Conservation (phyloP, 2,113 vertebrate species). For the Morone chrysops region DNA sequence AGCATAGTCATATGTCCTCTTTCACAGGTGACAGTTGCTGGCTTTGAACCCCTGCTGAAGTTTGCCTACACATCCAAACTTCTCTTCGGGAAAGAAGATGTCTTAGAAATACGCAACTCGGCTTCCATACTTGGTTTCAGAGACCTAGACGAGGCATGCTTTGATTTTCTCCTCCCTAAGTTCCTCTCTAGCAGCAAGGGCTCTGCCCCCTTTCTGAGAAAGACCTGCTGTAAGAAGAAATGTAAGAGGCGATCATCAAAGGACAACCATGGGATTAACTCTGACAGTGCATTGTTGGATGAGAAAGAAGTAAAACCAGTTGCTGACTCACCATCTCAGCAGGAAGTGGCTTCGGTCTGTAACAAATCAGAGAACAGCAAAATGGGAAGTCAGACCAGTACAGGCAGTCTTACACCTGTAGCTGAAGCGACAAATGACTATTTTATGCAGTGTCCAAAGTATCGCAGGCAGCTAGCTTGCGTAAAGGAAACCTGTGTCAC, state of each 20-base stretch:
- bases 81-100: slow-evolving; percentile 90
- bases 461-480: slow-evolving; percentile 92
- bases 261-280: not conserved
- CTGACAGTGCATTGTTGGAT: slow-evolving; percentile 28
- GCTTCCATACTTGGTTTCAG: slow-evolving; percentile 89
- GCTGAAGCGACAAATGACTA: slow-evolving; percentile 56
- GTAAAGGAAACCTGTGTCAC: slow-evolving; percentile 79
- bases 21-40: slow-evolving; percentile 90
- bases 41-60: slow-evolving; percentile 93
- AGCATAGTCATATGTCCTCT: not conserved
- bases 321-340: slow-evolving; percentile 69
- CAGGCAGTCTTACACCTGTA: slow-evolving; percentile 32
- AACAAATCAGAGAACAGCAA: slow-evolving; percentile 70
- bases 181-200: slow-evolving; percentile 85
- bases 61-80: slow-evolving; percentile 97
- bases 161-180: slow-evolving; percentile 93
- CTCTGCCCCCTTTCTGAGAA: slow-evolving; percentile 75
- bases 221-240: slow-evolving; percentile 86
- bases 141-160: slow-evolving; percentile 94
- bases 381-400: slow-evolving; percentile 68
- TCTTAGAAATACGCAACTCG: slow-evolving; percentile 90
- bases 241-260: slow-evolving; percentile 67
- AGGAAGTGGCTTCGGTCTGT: slow-evolving; percentile 68
- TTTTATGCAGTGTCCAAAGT: slow-evolving; percentile 89
- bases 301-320: slow-evolving; percentile 71